These are phyloP conservation scores for Charadrius vociferus DNA, from an alignment of 2,113 vertebrate genomes.

Conservation along the genomic window DNA sequence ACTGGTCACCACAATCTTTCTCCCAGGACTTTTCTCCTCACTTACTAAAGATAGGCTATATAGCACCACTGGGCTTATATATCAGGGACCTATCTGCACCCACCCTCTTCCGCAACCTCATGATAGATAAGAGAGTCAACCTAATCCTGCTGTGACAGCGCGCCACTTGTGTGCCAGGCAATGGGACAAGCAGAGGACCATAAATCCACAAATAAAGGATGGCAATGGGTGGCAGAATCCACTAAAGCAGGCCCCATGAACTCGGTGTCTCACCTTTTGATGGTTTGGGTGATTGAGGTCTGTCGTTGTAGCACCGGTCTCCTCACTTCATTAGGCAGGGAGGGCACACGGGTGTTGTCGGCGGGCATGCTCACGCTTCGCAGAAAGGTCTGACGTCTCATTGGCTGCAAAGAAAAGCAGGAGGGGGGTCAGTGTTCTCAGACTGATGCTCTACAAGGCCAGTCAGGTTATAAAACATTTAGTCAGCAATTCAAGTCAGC, in stretches of 20 bases:
- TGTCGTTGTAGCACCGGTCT: constrained; percentile 87
- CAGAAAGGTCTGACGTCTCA: constrained; percentile 87
- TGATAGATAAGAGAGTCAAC: not conserved
- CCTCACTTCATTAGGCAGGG: constrained; percentile 80
- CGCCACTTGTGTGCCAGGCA: not conserved
- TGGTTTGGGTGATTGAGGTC: constrained; percentile 97
- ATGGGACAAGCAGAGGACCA: fast-evolving
- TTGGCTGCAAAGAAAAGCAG: constrained; percentile 70
- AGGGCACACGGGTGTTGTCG: constrained; percentile 83
- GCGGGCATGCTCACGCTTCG: constrained; percentile 95
- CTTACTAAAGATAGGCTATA: not conserved
- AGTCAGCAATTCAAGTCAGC: not conserved
- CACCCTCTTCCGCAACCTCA: not conserved
- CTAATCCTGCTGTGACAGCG: not conserved
- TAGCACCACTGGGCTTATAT: not conserved
- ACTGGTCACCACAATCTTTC: not conserved
- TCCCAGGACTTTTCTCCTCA: not conserved
- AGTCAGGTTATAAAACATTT: not conserved
- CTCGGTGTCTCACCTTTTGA: constrained; percentile 84
- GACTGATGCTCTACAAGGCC: not conserved
- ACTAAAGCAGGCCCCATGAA: not conserved
- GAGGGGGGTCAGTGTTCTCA: not conserved
- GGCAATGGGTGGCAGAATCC: not conserved
- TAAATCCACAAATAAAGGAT: fast-evolving
- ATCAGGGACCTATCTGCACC: not conserved